Evolutionary conservation across 2,797 vertebrate genomes (phyloP).

Genomic region (Varecia variegata): DNA sequence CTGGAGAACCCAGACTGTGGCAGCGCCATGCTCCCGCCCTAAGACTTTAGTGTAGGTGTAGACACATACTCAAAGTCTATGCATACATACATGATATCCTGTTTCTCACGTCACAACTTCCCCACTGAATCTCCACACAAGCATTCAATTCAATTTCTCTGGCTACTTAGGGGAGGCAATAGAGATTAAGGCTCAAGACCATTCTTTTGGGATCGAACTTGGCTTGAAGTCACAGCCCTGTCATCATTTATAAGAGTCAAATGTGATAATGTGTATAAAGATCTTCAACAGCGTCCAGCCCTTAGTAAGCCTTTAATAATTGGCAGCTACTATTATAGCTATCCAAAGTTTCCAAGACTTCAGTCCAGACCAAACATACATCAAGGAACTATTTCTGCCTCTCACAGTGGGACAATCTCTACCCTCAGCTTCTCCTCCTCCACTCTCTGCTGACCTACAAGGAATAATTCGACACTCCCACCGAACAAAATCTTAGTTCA

Average conservation of each 20-base stretch:
- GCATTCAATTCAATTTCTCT: not conserved
- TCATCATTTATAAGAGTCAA: not conserved
- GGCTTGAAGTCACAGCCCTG: not conserved
- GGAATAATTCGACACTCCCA: not conserved
- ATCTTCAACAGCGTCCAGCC: not conserved
- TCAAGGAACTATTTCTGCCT: not conserved
- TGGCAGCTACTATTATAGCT: not conserved
- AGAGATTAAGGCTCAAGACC: not conserved
- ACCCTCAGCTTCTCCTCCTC: not conserved
- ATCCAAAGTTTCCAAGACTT: not conserved
- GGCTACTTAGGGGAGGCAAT: not conserved
- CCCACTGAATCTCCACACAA: not conserved
- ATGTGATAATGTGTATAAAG: not conserved
- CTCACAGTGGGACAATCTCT: not conserved
- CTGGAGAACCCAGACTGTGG: not conserved
- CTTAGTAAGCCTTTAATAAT: not conserved
- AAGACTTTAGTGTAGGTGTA: fast-evolving
- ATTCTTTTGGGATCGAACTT: not conserved
- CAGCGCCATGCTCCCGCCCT: not conserved
- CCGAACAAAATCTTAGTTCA: not conserved
- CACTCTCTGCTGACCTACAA: not conserved
- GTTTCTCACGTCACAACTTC: not conserved
- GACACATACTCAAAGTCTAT: not conserved
- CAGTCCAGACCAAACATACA: not conserved
- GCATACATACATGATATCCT: no score